Evolutionary conservation across 2,113 vertebrate species (phyloP).

Genomic region (Connochaetes taurinus): DNA sequence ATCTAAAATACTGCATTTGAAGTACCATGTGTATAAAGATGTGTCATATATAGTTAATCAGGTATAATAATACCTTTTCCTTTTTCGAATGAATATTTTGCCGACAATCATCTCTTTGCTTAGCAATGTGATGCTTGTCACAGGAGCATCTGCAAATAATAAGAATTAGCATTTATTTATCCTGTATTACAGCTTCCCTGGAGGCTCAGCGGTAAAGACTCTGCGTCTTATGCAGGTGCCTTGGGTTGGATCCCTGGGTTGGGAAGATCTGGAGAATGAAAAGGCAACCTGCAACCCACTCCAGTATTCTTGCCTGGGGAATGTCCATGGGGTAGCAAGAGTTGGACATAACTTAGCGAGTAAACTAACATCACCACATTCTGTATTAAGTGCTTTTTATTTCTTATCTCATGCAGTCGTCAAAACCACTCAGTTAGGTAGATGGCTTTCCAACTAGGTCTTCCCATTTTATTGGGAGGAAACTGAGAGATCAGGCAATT

Average conservation of each 20-base stretch:
- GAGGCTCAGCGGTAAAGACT: background rate
- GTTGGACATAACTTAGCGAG: background rate
- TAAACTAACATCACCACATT: background rate
- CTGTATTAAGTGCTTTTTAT: background rate
- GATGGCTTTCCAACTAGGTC: background rate
- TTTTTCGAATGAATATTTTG: background rate
- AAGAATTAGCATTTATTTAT: background rate
- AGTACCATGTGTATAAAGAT: background rate
- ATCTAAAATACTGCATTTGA: background rate
- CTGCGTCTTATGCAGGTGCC: background rate
- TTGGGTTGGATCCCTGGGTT: background rate
- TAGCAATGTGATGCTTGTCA: background rate
- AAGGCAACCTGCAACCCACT: background rate
- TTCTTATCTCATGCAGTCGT: background rate
- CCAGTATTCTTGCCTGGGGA: background rate
- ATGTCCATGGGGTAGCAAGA: background rate
- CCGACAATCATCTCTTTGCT: background rate
- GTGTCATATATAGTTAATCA: background rate
- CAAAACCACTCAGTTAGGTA: background rate
- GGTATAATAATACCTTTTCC: background rate
- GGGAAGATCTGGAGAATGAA: background rate
- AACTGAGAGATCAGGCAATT: background rate
- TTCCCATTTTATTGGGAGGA: background rate
- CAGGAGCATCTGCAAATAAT: background rate
- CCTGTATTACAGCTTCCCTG: background rate